phyloP scores from a whole-genome alignment of 2,888 invertebrate species.

The Allophyes oxyacanthae region DNA sequence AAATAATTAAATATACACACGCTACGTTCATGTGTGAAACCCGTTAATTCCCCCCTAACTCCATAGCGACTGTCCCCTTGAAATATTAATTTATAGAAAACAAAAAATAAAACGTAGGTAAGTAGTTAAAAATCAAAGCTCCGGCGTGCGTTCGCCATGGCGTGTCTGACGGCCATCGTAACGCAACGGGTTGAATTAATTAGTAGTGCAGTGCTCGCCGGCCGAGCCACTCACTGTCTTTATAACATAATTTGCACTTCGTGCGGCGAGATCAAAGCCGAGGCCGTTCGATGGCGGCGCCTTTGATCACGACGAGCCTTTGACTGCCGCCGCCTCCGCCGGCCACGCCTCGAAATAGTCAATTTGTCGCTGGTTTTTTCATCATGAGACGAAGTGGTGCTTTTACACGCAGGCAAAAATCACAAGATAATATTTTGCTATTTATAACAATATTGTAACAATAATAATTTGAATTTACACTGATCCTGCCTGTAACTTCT shows the following conservation, averaged over 20 bases:
- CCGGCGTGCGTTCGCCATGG: conserved; percentile 34
- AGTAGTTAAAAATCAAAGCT: conserved; percentile 43
- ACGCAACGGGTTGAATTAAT: conserved; percentile 83
- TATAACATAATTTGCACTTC: conserved; percentile 90
- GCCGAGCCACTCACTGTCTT: conserved; percentile 86
- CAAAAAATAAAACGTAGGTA: conserved; percentile 37
- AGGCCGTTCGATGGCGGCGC: conserved; percentile 84
- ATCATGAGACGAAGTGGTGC: conserved; percentile 44
- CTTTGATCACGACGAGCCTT: conserved; percentile 88
- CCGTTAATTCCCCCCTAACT: conserved; percentile 33
- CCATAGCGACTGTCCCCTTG: conserved; percentile 22
- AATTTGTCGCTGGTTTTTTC: conserved; percentile 85
- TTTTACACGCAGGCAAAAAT: conserved; percentile 48
- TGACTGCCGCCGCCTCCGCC: conserved; percentile 84
- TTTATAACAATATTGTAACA: too few species aligned
- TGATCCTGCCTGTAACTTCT: too few species aligned
- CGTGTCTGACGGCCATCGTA: conserved; percentile 56
- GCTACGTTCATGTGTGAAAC: conserved; percentile 22
- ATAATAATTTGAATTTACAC: too few species aligned
- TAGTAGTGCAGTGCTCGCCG: conserved; percentile 81
- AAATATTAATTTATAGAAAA: conserved; percentile 32
- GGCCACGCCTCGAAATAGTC: conserved; percentile 86
- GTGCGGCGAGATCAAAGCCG: conserved; percentile 87
- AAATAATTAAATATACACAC: background rate
- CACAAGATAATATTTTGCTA: conserved; percentile 5